phyloP scores from a whole-genome alignment of 2,888 invertebrate genomes.

The Syrista parreyssii region DNA sequence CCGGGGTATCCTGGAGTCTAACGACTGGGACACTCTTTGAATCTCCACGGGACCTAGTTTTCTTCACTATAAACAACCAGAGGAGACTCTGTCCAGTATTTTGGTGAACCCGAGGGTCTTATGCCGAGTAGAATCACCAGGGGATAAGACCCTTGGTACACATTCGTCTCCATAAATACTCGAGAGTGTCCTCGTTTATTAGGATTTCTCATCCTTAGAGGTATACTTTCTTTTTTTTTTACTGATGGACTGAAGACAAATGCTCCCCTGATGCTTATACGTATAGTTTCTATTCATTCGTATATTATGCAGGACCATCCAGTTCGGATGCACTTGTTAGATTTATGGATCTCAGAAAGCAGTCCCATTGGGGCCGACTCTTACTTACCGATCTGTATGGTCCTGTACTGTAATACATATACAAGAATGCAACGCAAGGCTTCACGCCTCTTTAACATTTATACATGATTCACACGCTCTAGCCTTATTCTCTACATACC shows the following conservation, averaged over 20 bases:
- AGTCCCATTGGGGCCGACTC: neutral
- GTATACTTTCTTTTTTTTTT: neutral
- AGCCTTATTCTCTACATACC: slow-evolving; percentile 42
- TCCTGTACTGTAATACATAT: slow-evolving; percentile 4
- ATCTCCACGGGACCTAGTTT: neutral
- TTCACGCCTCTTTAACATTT: slow-evolving; percentile 44
- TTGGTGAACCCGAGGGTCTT: neutral
- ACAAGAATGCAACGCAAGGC: slow-evolving; percentile 24
- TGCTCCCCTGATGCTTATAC: slow-evolving; percentile 23
- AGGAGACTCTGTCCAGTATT: neutral
- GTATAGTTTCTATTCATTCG: slow-evolving; percentile 18
- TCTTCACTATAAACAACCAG: neutral
- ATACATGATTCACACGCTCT: slow-evolving; percentile 52
- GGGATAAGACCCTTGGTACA: neutral
- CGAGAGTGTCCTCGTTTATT: neutral
- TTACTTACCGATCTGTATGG: neutral
- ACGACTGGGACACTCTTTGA: neutral
- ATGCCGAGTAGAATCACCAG: neutral
- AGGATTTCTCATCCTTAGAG: neutral
- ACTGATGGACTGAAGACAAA: slow-evolving; percentile 15
- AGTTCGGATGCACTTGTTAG: neutral
- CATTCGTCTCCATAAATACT: neutral
- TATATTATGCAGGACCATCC: slow-evolving; percentile 1
- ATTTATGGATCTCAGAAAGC: neutral
- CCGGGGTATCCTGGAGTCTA: neutral